A percentile compares a stretch with the other conserved stretches of the same genome.
phyloP scores from a whole-genome alignment of 1,140 invertebrate species.

The Drosophila navojoa region DNA sequence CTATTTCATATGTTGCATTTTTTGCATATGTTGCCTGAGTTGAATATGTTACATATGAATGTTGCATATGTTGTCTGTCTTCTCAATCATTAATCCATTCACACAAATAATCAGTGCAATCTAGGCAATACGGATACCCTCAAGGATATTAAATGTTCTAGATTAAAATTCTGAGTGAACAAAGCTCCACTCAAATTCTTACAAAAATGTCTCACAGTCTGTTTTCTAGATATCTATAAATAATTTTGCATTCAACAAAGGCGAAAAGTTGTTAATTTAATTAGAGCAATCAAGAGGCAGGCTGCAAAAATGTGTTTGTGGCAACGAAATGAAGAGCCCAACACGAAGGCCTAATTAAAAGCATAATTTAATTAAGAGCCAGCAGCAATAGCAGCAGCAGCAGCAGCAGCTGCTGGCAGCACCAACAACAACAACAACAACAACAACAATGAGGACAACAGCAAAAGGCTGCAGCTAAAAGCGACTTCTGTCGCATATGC shows the following conservation, averaged over 20 bases:
- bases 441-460: constrained; percentile 6
- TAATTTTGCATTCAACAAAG: constrained; percentile 36
- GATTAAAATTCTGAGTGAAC: too few relatives aligned
- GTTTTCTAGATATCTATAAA: constrained; percentile 4
- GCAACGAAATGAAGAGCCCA: constrained; percentile 31
- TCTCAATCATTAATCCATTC: too few relatives aligned
- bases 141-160: too few relatives aligned
- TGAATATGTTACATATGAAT: too few relatives aligned
- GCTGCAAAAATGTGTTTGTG: constrained; percentile 22
- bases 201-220: not conserved
- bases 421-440: constrained; percentile 28
- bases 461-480: constrained; percentile 41
- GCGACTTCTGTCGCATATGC: constrained; percentile 59
- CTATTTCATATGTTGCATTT: too few relatives aligned
- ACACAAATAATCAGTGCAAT: too few relatives aligned
- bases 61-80: too few relatives aligned
- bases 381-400: constrained; percentile 47
- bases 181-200: not conserved
- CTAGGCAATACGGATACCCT: too few relatives aligned
- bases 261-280: constrained; percentile 35
- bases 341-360: constrained; percentile 73
- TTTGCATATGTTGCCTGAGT: too few relatives aligned
- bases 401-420: constrained; percentile 27
- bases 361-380: constrained; percentile 77
- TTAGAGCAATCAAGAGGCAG: constrained; percentile 36